Evolutionary conservation across 1,140 invertebrate species (phyloP).

Genomic region (Drosophila nigrodunni): DNA sequence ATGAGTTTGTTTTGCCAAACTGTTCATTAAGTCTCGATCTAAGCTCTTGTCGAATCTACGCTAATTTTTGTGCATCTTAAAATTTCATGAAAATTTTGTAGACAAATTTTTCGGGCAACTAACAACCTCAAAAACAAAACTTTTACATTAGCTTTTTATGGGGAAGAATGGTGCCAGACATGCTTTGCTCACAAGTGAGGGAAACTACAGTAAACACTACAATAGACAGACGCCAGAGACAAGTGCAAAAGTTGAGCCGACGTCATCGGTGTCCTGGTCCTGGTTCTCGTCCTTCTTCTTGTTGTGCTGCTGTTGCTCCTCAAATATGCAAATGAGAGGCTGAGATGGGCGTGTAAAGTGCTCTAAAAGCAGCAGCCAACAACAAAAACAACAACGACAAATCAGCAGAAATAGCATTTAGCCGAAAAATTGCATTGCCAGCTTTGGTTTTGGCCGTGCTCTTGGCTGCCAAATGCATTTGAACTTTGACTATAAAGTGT

Average conservation of each 20-base stretch:
- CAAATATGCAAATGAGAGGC: slow-evolving; percentile 73
- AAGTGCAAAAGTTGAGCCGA: slow-evolving; percentile 36
- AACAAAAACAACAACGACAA: slow-evolving; percentile 14
- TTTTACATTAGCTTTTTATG: slow-evolving; percentile 62
- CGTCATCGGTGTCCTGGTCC: slow-evolving; percentile 5
- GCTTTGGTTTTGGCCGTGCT: slow-evolving; percentile 12
- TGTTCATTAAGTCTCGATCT: slow-evolving; percentile 25
- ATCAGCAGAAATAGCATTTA: slow-evolving; percentile 66
- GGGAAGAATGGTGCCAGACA: slow-evolving; percentile 12
- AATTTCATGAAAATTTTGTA: slow-evolving; percentile 18
- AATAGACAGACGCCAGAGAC: slow-evolving; percentile 13
- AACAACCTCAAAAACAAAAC: slow-evolving; percentile 54
- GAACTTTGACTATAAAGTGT: slow-evolving; percentile 7
- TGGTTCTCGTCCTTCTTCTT: slow-evolving; percentile 27
- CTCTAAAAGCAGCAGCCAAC: slow-evolving; percentile 55
- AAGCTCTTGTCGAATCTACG: slow-evolving; percentile 8
- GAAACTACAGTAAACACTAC: slow-evolving; percentile 39
- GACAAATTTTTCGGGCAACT: slow-evolving; percentile 45
- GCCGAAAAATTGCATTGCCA: slow-evolving; percentile 68
- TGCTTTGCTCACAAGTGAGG: background rate
- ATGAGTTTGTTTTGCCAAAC: slow-evolving; percentile 3
- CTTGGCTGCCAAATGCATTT: slow-evolving; percentile 37
- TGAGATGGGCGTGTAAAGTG: slow-evolving; percentile 59
- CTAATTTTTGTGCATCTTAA: slow-evolving; percentile 21
- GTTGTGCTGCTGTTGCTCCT: slow-evolving; percentile 34